A percentile compares a stretch with the other conserved stretches of the same genome.
phyloP scores from a whole-genome alignment of 2,797 vertebrate species.

The Enteromius viviparus region DNA sequence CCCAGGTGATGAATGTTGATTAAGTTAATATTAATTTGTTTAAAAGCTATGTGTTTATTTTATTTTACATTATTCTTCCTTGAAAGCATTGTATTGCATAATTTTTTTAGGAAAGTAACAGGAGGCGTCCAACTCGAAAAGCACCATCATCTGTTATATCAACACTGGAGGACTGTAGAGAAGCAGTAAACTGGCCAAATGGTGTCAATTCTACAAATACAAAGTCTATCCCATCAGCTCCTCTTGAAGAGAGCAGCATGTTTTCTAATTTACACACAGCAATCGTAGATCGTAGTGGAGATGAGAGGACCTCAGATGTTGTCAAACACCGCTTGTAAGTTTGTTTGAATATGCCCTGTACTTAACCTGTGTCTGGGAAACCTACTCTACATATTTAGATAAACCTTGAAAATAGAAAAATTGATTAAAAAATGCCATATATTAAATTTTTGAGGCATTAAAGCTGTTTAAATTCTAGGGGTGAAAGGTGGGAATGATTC shows the following conservation, averaged over 20 bases:
- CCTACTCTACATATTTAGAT: not conserved
- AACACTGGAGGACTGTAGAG: constrained; percentile 54
- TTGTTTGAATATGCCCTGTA: not conserved
- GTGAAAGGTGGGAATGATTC: not conserved
- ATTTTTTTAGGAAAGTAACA: constrained; percentile 68
- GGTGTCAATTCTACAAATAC: not conserved
- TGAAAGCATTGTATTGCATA: not conserved
- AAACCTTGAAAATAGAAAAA: not conserved
- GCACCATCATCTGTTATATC: constrained; percentile 46
- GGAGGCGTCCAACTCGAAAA: constrained; percentile 66
- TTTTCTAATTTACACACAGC: constrained; percentile 27
- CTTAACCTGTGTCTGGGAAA: not conserved
- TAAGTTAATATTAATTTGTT: not conserved
- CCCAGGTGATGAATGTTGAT: constrained; percentile 77
- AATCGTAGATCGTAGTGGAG: constrained; percentile 43
- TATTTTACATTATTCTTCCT: not conserved
- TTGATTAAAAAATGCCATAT: not conserved
- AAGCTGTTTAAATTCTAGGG: too few species aligned
- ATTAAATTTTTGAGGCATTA: not conserved
- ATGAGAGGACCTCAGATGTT: constrained; percentile 49
- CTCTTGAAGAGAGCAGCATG: not conserved
- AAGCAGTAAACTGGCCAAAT: constrained; percentile 27
- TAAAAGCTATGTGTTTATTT: not conserved
- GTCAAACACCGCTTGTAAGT: constrained; percentile 65
- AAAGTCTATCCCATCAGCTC: constrained; percentile 12